A percentile compares a stretch with the other conserved stretches of the same genome.
phyloP scores from a whole-genome alignment of 2,113 vertebrate genomes.

The Macheiramphus alcinus region DNA sequence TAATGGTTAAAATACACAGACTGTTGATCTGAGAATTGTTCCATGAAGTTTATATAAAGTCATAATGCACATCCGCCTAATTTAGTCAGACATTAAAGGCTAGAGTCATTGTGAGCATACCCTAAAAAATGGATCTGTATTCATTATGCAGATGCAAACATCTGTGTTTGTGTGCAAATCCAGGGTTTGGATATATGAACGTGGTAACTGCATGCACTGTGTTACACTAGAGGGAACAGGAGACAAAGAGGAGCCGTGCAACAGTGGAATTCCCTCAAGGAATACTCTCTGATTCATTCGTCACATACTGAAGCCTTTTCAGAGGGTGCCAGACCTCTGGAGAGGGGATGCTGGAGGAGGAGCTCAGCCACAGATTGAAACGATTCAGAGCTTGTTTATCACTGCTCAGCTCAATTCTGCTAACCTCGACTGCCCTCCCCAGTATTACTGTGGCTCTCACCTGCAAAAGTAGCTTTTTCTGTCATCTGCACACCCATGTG shows the following conservation, averaged over 20 bases:
- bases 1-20: not conserved
- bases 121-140: not conserved
- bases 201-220: not conserved
- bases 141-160: not conserved
- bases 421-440: not conserved
- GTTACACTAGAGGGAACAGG: conserved; percentile 3
- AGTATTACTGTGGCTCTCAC: not conserved
- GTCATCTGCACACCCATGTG: not conserved
- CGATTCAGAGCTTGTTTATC: not conserved
- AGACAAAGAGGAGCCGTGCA: not conserved
- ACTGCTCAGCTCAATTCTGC: not conserved
- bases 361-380: conserved; percentile 21
- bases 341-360: conserved; percentile 42
- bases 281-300: conserved; percentile 34
- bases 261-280: conserved; percentile 30
- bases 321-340: conserved; percentile 49
- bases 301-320: conserved; percentile 48
- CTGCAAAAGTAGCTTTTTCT: not conserved
- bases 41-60: not conserved
- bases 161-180: conserved; percentile 7
- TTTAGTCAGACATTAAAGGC: not conserved
- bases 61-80: not conserved
- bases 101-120: not conserved
- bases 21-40: not conserved
- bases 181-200: not conserved